Evolutionary conservation across 2,888 invertebrate species (phyloP).

Genomic region (Thera britannica): DNA sequence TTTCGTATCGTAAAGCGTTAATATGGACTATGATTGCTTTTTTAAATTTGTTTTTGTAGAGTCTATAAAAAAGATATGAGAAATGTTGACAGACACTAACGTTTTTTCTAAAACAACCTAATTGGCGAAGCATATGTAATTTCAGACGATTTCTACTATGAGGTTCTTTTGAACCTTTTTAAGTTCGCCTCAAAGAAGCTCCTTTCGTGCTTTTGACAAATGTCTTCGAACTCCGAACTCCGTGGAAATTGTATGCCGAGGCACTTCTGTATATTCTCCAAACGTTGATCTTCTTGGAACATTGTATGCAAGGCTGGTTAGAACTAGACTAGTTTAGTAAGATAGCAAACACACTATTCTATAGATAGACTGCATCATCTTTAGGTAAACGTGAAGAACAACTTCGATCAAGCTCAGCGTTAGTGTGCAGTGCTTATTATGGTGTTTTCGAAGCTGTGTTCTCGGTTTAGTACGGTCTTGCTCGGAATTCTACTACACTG

Average conservation of each 20-base stretch:
- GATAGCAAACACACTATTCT: neutral
- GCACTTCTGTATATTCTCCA: constrained; percentile 1
- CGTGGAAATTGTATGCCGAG: neutral
- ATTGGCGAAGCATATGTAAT: too few relatives aligned
- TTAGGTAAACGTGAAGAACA: neutral
- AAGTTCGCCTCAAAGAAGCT: neutral
- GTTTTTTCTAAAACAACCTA: too few relatives aligned
- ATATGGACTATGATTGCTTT: too few relatives aligned
- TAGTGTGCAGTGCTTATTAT: constrained; percentile 7
- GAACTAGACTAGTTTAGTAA: neutral
- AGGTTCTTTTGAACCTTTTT: too few relatives aligned
- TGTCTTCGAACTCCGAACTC: neutral
- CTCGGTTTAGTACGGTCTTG: constrained; percentile 23
- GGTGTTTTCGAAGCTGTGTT: constrained; percentile 8
- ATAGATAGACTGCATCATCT: neutral
- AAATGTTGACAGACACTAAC: too few relatives aligned
- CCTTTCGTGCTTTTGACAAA: too few relatives aligned
- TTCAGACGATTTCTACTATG: too few relatives aligned
- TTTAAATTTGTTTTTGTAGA: too few relatives aligned
- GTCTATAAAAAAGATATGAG: too few relatives aligned
- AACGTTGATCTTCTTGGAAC: constrained; percentile 6
- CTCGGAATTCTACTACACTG: constrained; percentile 10
- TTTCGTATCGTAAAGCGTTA: too few relatives aligned
- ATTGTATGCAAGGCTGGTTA: constrained; percentile 1
- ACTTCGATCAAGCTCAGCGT: neutral